Evolutionary conservation across 2,113 vertebrate genomes (phyloP), one percentile per base, ranked within the genome.

Genomic region (Neolamprologus toae): DNA sequence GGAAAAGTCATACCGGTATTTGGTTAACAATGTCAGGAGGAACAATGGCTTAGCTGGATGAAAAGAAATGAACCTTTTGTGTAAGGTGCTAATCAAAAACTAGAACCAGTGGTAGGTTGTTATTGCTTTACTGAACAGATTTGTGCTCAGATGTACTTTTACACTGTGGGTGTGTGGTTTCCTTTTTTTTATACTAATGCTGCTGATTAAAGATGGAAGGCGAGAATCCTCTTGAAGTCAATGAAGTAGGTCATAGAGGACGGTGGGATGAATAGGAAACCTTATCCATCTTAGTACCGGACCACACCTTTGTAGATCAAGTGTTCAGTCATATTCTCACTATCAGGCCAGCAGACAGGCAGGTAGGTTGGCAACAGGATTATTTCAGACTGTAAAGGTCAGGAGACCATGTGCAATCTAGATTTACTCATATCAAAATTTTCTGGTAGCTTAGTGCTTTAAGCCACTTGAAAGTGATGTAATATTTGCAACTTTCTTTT

Each of bases 281-380:
- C 28, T 26, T 57, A 95, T 85, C 94, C 86, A 7, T 45, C 51
- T n/a, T 47, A 16, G 35, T 45, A 47, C 33, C 33, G 80, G 85
- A 93, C 95, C 95, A 94, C 94, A 89, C 95, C 94, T 92, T 76
- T 86, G 53, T 68, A 89, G 90, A 94, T 94, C 92, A 83, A 91
- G 88, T 92, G 90, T 90, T 92, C 66, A 21, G 85, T 91, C 84
- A 47, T 85, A 73, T 88, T 92, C 86, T 85, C 80, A 42, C 31
- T 5, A 23, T 47, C 84, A 53, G 76, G 16, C 40, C 5, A 71
- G 80, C 31, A 14, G 42, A 78, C 37, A 47, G 40, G 42, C 66
- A 31, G 37, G 28, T n/a, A 26, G 73, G 14, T 4, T 19, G 79
- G 23, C 85, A 54, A 45, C 3, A 3, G 53, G 78, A 10, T 85